Evolutionary conservation across 2,888 invertebrate genomes (phyloP).

Genomic region (Oxystoma pomonae): DNA sequence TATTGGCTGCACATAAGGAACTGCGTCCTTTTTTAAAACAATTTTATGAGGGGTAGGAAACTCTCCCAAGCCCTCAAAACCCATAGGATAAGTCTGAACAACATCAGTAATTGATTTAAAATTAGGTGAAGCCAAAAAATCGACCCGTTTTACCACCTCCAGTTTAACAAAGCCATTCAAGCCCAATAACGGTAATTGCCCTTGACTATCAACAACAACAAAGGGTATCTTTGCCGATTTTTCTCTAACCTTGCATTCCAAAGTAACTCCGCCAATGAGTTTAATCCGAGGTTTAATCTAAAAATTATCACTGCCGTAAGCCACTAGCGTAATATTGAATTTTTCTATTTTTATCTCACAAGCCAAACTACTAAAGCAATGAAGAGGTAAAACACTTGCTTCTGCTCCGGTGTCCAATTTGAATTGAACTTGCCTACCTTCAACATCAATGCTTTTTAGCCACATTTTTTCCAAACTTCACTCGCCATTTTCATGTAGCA

Average conservation of each 20-base stretch:
- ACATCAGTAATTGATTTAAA: slow-evolving; percentile 11
- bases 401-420: slow-evolving; percentile 21
- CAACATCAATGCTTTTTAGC: slow-evolving; percentile 6
- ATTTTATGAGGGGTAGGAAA: slow-evolving; percentile 17
- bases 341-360: no score
- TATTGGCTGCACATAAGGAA: slow-evolving; percentile 13
- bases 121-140: no score
- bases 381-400: slow-evolving; percentile 14
- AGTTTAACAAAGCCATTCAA: slow-evolving; percentile 11
- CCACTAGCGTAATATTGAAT: slow-evolving; percentile 13
- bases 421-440: background rate
- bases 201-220: slow-evolving; percentile 16
- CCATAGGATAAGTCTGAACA: background rate
- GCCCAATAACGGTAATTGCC: slow-evolving; percentile 16
- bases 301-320: slow-evolving; percentile 18
- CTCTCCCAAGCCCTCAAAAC: slow-evolving; percentile 16
- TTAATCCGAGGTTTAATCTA: slow-evolving; percentile 20
- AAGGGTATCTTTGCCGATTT: slow-evolving; percentile 6
- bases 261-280: slow-evolving; percentile 12
- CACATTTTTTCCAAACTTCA: no score
- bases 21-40: slow-evolving; percentile 14
- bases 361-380: no score
- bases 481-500: no score
- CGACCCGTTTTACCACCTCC: slow-evolving; percentile 12
- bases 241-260: slow-evolving; percentile 10